Evolutionary conservation across 2,888 invertebrate genomes (phyloP), one percentile per base, ranked within the genome.

Genomic region (Theretra japonica): DNA sequence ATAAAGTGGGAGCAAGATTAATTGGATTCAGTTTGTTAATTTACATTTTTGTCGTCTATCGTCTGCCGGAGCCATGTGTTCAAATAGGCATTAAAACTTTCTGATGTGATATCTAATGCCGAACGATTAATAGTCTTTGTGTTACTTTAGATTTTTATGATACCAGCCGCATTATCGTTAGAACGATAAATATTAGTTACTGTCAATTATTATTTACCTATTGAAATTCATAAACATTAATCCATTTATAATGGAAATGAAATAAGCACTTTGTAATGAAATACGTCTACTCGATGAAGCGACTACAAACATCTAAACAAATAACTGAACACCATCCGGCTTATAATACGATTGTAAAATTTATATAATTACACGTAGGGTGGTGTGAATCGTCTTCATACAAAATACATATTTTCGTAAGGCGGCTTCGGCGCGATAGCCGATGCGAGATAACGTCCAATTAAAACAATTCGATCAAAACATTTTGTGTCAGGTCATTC

Each of bases 391-490:
- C 84, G 86, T 84, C 80, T 82, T 84, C 69, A 80, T 89, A 89
- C 88, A 84, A 89, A 89, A 90, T 91, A 93, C 88, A 92, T 92
- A 92, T 91, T 91, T 90, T 88, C 77, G 82, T 87, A 89, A 88
- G 86, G 86, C 86, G 85, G 86, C 88, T 90, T 88, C 87, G 86
- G 84, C 81, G 86, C 85, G 93, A 94, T 93, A 89, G 91, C 86
- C 83, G 77, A 83, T 79, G 77, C 75, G 80, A 90, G 93, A 93
- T 94, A 94, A 87, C 87, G 90, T 87, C 93, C 94, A 94, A 94
- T 94, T 94, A 94, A 94, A 94, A 93, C 93, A 93, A 94, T 93
- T 94, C 93, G 90, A 93, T 94, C 94, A 94, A 93, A 94, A 94
- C 89, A 93, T 93, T 93, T 93, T 93, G 91, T 93, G 94, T 92